A percentile compares a stretch with the other conserved stretches of the same genome.
These are phyloP conservation scores for Hormaphis cornu DNA, from an alignment of 1,140 invertebrate genomes.

Conservation along the genomic window DNA sequence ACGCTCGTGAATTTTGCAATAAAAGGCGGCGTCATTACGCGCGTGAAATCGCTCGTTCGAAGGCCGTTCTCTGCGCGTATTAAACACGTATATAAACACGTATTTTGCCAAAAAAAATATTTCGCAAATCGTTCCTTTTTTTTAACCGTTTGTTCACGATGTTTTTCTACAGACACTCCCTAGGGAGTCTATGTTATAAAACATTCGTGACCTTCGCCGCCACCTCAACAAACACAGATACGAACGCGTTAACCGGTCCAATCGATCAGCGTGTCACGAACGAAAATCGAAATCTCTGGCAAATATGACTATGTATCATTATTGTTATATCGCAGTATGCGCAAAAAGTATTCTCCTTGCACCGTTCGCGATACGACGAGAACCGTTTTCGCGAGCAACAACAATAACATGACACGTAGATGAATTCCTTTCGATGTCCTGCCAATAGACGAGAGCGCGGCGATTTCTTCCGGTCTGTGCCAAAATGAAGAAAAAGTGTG, in stretches of 20 bases:
- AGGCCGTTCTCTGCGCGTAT: too few species aligned
- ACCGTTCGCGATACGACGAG: too few species aligned
- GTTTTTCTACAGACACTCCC: neutral
- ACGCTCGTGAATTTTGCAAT: too few species aligned
- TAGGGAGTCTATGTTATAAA: neutral
- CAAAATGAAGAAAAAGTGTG: too few species aligned
- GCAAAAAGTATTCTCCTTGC: too few species aligned
- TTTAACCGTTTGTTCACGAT: neutral
- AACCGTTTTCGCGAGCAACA: neutral
- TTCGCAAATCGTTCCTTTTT: neutral
- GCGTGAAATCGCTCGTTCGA: too few species aligned
- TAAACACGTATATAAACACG: too few species aligned
- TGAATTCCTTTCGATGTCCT: too few species aligned
- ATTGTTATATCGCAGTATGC: neutral
- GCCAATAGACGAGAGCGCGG: too few species aligned
- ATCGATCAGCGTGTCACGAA: slow-evolving; percentile 12
- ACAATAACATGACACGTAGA: neutral
- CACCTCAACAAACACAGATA: neutral
- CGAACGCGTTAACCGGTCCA: slow-evolving; percentile 14
- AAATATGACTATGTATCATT: neutral
- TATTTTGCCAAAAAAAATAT: too few species aligned
- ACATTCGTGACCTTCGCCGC: neutral
- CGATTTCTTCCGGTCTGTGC: too few species aligned
- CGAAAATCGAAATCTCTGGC: neutral
- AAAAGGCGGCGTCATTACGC: too few species aligned